Base-by-base conservation (phyloP, 2,113 vertebrate species). In the Hepsetus odoe region DNA sequence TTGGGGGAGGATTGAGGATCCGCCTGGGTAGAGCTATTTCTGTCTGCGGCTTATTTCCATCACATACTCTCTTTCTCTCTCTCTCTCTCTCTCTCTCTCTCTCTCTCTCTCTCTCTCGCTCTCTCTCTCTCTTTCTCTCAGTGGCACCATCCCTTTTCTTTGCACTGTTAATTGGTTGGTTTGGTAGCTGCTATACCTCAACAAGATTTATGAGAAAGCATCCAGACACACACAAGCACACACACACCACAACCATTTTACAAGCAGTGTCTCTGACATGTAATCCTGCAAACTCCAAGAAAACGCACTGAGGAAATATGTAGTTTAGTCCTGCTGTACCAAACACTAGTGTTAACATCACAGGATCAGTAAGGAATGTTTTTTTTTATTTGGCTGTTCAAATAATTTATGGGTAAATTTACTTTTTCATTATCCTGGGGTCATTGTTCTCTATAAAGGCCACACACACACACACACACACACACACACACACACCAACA, bases 1-100 rank as follows among this genome's bases (percentile, higher is more conserved):
- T 55, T 67, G 65, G 49, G 72, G 56, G 56, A 77, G 65, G 62
- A 67, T 77, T 65, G 40, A 76, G 62, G 59, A 76, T 74, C 56
- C 26, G 56, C 55, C 56, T 24, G 33, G 40, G 38, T 40, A 38
- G 59, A 33, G 33, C 49, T 77, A 66, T 76, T 76, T 76, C 22
- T 66, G 59, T 55, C 30, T 66, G 28, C 46, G 38, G 33, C 64
- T 77, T 68, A 68, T 76, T 67, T 77, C 61, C 35, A 30, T 62
- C 30, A 35, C 61, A 38, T 35, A 38, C 33, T 65, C 61, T 65
- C 61, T 65, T 33, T n/a, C 59, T 62, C 59, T 18, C 33, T n/a
- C 70, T 33, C 70, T n/a, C 22, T 30, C 35, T 20, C 24, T 55
- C 26, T 56, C 49, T 51, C 49, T 72, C 20, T 58, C 70, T 58